Evolutionary conservation across 2,113 vertebrate genomes (phyloP), one percentile per base, ranked within the genome.

Genomic region (Oncorhynchus nerka): DNA sequence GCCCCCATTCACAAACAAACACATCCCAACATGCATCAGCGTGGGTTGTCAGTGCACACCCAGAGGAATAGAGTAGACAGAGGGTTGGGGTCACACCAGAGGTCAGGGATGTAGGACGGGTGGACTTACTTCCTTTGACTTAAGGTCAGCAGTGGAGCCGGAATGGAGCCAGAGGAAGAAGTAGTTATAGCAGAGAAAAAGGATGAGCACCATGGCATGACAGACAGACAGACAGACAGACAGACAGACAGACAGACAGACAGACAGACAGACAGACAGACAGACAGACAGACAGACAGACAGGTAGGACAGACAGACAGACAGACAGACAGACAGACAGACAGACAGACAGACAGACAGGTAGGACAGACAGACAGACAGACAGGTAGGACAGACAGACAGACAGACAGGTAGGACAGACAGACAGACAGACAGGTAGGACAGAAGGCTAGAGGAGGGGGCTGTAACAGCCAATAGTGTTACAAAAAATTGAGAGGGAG

Each of bases 81-180:
- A 62, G 28, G 62, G 61, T 3, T 15, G 45, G 51, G 39, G 26
- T 82, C 70, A 86, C 71, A 75, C 68, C 74, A 82, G 68, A 75
- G 73, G 76, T 79, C 12, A 51, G 78, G 76, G 45, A 65, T 70
- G 55, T 26, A 39, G 70, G 67, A 72, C 2, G 64, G 28, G 84
- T 76, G 75, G 30, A 94, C 94, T 94, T 94, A 94, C 94, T 94
- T 94, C 88, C 93, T 90, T 88, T 94, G 92, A 92, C 94, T 94
- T 86, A 87, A 86, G 81, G 82, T 84, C 79, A 79, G 85, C 88
- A 83, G 83, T 22, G 61, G 89, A 90, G 89, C 87, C 92, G 87
- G 86, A 90, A 87, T 65, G 34, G 85, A 22, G 76, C 90, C 90
- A 78, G 83, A 87, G 76, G 85, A 85, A 80, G 73, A 88, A 84